Evolutionary conservation across 2,113 vertebrate genomes (phyloP), one percentile per base, ranked within the genome.

Genomic region (Platichthys stellatus): DNA sequence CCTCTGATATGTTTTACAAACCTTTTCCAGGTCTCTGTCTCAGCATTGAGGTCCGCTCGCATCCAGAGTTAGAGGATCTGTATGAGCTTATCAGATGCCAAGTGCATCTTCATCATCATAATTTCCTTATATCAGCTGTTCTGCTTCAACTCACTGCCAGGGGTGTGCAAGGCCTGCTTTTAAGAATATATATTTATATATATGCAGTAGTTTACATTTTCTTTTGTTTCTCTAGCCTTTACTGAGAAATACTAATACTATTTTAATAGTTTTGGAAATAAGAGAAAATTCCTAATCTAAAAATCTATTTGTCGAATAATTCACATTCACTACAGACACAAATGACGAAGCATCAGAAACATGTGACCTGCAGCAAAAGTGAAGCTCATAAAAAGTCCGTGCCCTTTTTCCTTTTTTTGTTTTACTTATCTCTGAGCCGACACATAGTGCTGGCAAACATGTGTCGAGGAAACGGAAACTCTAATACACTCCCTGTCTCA

Each of bases 1-100:
- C 79, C 65, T 86, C 78, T 93, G 84, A 89, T 89, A 75, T 24
- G 74, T 82, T 91, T 90, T 87, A 85, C 81, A 90, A 89, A 87
- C 81, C 82, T 76, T 75, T 86, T 69, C 81, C 81, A 85, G 86
- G 77, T 87, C 89, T 89, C 74, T 77, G 81, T 87, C 87, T 86
- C 63, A 77, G 43, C 51, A 4, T 12, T 8, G 28, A 80, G 74
- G 77, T 86, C 60, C 1, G 47, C 76, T 82, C 54, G 54, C 72
- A 40, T 84, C 31, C 18, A 63, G 43, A 54, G 63, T 74, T 81
- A 74, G 75, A 65, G 35, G 63, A 74, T 73, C 78, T 75, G 79
- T 56, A 51, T 17, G 40, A 28, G 24, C 64, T 89, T 89, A 92
- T 93, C 85, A 78, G 86, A 88, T 77, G 60, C 54, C 35, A 15